A percentile compares a stretch with the other conserved stretches of the same genome.
Conservation (phyloP, 2,797 vertebrate species). For the Sandelia bainsii region DNA sequence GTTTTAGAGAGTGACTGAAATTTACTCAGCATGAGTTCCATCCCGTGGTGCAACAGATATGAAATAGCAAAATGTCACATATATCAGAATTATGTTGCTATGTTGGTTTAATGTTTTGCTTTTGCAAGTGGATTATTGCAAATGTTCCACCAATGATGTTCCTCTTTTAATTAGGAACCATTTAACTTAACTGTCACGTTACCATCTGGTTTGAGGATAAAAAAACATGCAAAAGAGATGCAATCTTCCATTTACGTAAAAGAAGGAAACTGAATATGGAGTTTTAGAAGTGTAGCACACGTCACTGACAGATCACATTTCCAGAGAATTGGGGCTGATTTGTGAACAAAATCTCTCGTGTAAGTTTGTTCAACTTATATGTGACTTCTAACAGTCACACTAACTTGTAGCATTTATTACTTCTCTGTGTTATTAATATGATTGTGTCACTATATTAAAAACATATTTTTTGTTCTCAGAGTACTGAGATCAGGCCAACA, state of each 20-base stretch:
- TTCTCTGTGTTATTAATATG: slow-evolving; percentile 18
- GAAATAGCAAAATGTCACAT: slow-evolving; percentile 56
- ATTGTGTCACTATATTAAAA: slow-evolving; percentile 10
- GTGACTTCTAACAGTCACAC: slow-evolving; percentile 6
- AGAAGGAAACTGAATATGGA: slow-evolving; percentile 52
- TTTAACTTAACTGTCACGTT: slow-evolving; percentile 74
- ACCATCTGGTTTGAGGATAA: slow-evolving; percentile 77
- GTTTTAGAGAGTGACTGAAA: slow-evolving; percentile 45
- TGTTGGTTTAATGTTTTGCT: slow-evolving; percentile 60
- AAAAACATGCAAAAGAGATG: slow-evolving; percentile 68
- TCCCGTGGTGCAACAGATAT: slow-evolving; percentile 50
- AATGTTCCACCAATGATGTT: slow-evolving; percentile 57
- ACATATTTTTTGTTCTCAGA: slow-evolving; percentile 8
- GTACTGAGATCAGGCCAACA: slow-evolving; percentile 24
- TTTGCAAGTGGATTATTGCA: slow-evolving; percentile 41
- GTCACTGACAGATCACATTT: slow-evolving; percentile 22
- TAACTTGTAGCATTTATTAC: slow-evolving; percentile 20
- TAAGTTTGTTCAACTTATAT: slow-evolving; percentile 15
- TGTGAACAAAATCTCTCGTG: slow-evolving; percentile 17
- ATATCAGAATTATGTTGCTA: slow-evolving; percentile 55
- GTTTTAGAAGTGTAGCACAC: slow-evolving; percentile 29
- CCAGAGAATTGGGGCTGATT: slow-evolving; percentile 22
- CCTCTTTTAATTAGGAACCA: slow-evolving; percentile 71
- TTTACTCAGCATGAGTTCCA: slow-evolving; percentile 42
- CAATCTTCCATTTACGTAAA: slow-evolving; percentile 60